phyloP scores from a whole-genome alignment of 2,113 vertebrate species.

The Lathamus discolor region DNA sequence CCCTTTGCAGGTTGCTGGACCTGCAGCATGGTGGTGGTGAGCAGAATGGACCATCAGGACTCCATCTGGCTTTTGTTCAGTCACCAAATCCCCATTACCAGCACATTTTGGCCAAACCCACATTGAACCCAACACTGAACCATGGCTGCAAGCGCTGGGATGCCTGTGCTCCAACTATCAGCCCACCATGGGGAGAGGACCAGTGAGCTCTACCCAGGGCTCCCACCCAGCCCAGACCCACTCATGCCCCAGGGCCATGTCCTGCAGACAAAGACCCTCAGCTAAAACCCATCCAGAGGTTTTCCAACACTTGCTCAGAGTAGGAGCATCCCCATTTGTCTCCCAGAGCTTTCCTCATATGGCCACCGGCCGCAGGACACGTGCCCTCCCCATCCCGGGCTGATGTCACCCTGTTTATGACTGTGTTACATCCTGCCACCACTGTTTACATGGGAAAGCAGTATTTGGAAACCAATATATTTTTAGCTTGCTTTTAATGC shows the following conservation, averaged over 20 bases:
- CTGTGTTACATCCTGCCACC: not conserved
- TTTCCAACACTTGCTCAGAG: not conserved
- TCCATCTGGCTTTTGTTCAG: not conserved
- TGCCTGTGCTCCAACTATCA: not conserved
- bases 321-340: not conserved
- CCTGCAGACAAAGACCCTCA: not conserved
- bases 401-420: not conserved
- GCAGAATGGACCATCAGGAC: not conserved
- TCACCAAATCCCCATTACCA: not conserved
- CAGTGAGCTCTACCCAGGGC: not conserved
- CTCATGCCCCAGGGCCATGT: fast-evolving
- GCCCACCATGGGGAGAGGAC: fast-evolving
- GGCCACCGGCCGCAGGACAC: fast-evolving
- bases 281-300: not conserved
- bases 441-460: constrained; percentile 27
- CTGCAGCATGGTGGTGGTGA: not conserved
- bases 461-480: constrained; percentile 15
- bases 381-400: not conserved
- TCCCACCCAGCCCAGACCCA: not conserved
- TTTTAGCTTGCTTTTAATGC: constrained; percentile 47
- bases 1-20: not conserved
- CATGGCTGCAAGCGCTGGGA: not conserved
- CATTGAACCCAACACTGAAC: not conserved
- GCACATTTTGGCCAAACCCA: not conserved
- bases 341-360: not conserved